A percentile compares a stretch with the other conserved stretches of the same genome.
phyloP scores from a whole-genome alignment of 92 coral and sea anemone genomes.

The Meandrina meandrites region DNA sequence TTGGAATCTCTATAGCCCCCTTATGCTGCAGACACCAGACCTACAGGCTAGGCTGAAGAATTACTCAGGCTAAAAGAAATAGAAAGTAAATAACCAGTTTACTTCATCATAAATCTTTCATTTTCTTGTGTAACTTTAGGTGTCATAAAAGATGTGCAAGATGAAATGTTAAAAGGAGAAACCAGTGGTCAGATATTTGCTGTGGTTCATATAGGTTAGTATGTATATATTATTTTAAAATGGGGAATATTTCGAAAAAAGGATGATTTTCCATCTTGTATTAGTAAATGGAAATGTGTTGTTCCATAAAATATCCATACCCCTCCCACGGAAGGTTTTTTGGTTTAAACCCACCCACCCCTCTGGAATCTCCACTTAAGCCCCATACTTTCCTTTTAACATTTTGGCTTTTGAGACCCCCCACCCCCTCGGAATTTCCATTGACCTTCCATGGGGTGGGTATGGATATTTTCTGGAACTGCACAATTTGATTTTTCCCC shows the following conservation, averaged over 20 bases:
- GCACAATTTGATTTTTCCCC: no score
- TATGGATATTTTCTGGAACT: no score
- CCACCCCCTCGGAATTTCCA: no score
- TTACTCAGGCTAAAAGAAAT: no score
- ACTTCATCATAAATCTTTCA: background rate
- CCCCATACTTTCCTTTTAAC: no score
- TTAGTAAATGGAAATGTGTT: background rate
- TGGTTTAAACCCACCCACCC: no score
- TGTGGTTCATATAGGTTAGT: conserved; percentile 86
- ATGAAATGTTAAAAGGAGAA: conserved; percentile 66
- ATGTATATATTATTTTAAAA: background rate
- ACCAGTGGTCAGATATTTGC: conserved; percentile 88
- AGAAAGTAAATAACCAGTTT: background rate
- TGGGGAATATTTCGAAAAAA: background rate
- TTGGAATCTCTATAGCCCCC: no score
- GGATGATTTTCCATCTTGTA: background rate
- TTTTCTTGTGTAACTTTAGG: conserved; percentile 15
- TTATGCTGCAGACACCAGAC: background rate
- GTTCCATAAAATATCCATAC: no score
- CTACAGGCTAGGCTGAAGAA: background rate
- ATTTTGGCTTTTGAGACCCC: no score
- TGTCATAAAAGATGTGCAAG: conserved; percentile 71
- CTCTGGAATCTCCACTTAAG: no score
- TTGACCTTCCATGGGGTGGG: no score
- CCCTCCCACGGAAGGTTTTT: no score